Evolutionary conservation across 2,888 invertebrate genomes (phyloP).

Genomic region (Stenurella melanura): DNA sequence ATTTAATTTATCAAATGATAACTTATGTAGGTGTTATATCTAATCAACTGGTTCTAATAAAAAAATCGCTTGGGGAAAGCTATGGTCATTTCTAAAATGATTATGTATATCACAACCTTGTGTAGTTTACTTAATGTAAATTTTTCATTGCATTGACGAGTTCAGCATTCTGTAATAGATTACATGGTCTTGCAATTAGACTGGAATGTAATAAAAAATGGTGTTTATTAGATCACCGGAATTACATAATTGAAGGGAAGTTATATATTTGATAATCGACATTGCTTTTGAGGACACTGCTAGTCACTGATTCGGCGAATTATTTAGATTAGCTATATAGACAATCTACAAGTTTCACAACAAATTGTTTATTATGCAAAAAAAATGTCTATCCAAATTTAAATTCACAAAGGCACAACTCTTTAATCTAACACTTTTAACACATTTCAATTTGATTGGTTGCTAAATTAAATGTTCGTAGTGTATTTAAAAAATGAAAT

Average conservation of each 20-base stretch:
- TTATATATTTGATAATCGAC: not conserved
- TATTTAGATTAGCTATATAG: too few species aligned
- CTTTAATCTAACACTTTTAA: too few species aligned
- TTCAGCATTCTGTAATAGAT: not conserved
- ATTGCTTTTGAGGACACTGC: not conserved
- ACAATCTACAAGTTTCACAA: too few species aligned
- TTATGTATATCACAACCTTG: not conserved
- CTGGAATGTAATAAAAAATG: constrained; percentile 2
- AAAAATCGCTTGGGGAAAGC: not conserved
- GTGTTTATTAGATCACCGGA: not conserved
- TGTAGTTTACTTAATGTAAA: not conserved
- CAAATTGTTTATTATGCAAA: too few species aligned
- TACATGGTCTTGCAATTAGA: not conserved
- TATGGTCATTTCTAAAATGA: not conserved
- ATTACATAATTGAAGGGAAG: not conserved
- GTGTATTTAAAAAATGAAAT: too few species aligned
- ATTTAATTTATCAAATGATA: not conserved
- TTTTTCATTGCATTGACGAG: not conserved
- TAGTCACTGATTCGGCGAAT: not conserved
- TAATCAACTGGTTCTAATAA: not conserved
- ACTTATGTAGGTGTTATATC: not conserved
- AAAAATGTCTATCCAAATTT: too few species aligned
- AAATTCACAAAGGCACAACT: too few species aligned
- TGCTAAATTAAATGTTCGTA: too few species aligned
- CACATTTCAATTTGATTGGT: too few species aligned